phyloP scores from a whole-genome alignment of 2,888 invertebrate genomes.

The Brachyptera putata region DNA sequence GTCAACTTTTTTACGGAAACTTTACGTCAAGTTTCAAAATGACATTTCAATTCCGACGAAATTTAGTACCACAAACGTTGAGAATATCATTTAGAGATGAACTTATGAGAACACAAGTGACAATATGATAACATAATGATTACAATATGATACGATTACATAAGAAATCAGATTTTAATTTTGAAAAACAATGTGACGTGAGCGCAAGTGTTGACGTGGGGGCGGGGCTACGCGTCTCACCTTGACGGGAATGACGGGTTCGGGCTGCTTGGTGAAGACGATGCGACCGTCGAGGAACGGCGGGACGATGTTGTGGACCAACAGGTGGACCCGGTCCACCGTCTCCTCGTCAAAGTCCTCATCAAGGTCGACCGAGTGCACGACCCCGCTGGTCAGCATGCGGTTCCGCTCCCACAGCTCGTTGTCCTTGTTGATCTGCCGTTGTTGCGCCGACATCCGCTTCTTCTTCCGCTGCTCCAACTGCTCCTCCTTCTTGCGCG shows the following conservation, averaged over 20 bases:
- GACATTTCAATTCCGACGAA: too few relatives aligned
- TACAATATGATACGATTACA: too few relatives aligned
- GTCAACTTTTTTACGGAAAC: too few relatives aligned
- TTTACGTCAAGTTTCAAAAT: too few relatives aligned
- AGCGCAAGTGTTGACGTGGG: too few relatives aligned
- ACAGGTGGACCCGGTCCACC: constrained; percentile 88
- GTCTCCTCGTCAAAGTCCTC: constrained; percentile 95
- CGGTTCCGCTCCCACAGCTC: constrained; percentile 98
- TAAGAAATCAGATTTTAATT: too few relatives aligned
- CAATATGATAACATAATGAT: too few relatives aligned
- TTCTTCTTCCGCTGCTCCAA: constrained; percentile 86
- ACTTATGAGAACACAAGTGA: too few relatives aligned
- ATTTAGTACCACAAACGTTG: too few relatives aligned
- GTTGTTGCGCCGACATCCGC: constrained; percentile 89
- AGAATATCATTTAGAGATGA: too few relatives aligned
- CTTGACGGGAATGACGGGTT: constrained; percentile 93
- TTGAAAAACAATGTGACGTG: too few relatives aligned
- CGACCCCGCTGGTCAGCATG: constrained; percentile 93
- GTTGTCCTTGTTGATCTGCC: constrained; percentile 97
- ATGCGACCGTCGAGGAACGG: constrained; percentile 98
- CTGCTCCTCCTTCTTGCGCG: constrained; percentile 88
- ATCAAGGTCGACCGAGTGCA: constrained; percentile 79
- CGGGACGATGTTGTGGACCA: constrained; percentile 97
- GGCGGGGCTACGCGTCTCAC: too few relatives aligned
- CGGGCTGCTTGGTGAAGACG: constrained; percentile 98